phyloP scores from a whole-genome alignment of 2,888 invertebrate genomes.

The Plutella xylostella region DNA sequence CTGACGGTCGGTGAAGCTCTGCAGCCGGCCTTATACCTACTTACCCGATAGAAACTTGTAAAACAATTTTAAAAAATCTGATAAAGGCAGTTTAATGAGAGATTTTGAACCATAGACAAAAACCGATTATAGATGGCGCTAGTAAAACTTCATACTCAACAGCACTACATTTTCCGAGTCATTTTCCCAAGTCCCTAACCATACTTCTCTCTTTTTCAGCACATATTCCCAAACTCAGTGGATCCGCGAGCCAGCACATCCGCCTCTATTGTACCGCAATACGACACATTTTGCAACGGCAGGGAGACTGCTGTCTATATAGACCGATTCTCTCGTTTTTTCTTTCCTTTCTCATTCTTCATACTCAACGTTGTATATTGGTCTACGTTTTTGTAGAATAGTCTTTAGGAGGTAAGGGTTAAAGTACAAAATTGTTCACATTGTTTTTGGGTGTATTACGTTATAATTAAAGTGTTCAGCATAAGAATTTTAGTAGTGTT shows the following conservation, averaged over 20 bases:
- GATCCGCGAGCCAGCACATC: conserved; percentile 72
- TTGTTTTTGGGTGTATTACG: no score
- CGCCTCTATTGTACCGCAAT: conserved; percentile 80
- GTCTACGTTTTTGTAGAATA: conserved; percentile 77
- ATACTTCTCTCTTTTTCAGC: conserved; percentile 34
- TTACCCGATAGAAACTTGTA: no score
- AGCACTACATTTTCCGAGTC: no score
- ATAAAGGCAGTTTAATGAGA: no score
- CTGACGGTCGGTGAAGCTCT: no score
- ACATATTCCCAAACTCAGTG: conserved; percentile 54
- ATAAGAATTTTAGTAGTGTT: no score
- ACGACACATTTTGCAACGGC: conserved; percentile 87
- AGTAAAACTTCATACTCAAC: no score
- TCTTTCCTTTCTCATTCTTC: conserved; percentile 91
- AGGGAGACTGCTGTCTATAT: conserved; percentile 84
- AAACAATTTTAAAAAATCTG: no score
- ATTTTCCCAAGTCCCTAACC: not conserved
- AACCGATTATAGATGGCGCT: no score
- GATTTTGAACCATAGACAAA: no score
- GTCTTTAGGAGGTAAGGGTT: no score
- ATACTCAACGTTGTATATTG: conserved; percentile 92
- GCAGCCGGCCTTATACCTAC: no score
- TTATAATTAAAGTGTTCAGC: not conserved
- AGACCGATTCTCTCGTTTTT: conserved; percentile 88
- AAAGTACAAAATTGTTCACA: not conserved